Evolutionary conservation across 2,888 invertebrate genomes (phyloP).

Genomic region (Amblyjoppa fuscipennis): DNA sequence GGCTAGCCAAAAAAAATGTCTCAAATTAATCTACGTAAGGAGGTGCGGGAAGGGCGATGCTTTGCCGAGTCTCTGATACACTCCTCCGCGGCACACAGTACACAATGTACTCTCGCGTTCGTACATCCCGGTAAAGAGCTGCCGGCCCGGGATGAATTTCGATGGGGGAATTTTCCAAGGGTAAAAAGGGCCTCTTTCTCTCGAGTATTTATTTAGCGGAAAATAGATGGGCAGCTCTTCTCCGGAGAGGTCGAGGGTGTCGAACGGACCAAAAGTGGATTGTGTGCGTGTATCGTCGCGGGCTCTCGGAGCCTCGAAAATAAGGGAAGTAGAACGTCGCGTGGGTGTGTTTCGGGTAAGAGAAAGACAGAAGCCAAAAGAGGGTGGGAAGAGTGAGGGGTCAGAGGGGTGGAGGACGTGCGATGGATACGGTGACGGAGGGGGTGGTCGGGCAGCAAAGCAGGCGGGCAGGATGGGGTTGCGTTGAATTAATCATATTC

Average conservation of each 20-base stretch:
- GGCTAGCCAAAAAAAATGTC: constrained; percentile 44
- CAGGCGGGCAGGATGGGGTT: constrained; percentile 80
- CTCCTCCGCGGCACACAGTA: background rate
- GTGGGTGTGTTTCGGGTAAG: constrained; percentile 34
- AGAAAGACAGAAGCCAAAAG: constrained; percentile 3
- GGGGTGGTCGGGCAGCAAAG: constrained; percentile 63
- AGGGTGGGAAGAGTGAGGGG: constrained; percentile 51
- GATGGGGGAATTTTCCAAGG: constrained; percentile 40
- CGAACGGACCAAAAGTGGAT: constrained; percentile 45
- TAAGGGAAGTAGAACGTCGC: constrained; percentile 34
- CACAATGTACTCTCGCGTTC: constrained; percentile 10
- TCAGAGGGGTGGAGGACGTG: constrained; percentile 48
- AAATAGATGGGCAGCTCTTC: constrained; percentile 65
- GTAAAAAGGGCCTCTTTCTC: constrained; percentile 25
- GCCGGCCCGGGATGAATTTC: constrained; percentile 39
- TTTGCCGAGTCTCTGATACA: constrained; percentile 10
- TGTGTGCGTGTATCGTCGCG: constrained; percentile 15
- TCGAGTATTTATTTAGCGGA: constrained; percentile 66
- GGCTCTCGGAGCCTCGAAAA: constrained; percentile 28
- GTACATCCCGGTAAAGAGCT: constrained; percentile 18
- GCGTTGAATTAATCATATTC: constrained; percentile 85
- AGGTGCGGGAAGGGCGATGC: constrained; percentile 52
- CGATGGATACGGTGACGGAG: constrained; percentile 57
- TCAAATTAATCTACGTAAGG: constrained; percentile 59
- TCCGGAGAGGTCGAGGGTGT: constrained; percentile 36